Evolutionary conservation across 1,140 invertebrate species (phyloP), one percentile per base, ranked within the genome.

Genomic region (Scylla paramamosain): DNA sequence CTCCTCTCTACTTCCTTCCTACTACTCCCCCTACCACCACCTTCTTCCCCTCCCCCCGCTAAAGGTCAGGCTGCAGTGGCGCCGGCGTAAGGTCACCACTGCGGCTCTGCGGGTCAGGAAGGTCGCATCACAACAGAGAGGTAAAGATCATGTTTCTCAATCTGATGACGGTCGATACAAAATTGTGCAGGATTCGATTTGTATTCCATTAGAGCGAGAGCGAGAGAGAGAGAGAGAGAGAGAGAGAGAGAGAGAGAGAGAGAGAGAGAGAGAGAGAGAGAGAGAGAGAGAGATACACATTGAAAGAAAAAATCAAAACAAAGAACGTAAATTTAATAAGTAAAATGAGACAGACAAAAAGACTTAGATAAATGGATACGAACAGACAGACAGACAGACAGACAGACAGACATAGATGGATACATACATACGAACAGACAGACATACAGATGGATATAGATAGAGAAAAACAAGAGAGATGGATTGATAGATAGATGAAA

Each of bases 41-140:
- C 0, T 12, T 12, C 52, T 14, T 28, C 32, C 12, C 46, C 28
- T 45, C 3, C 14, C 16, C 89, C 1, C 52, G 31, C 8, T 59
- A 91, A 89, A 89, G 32, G 87, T 89, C 39, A 91, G 46, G 59
- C 89, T 45, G 31, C 87, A 89, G 39, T 59, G 52, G 52, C 20
- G 52, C 12, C 52, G 52, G 12, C 52, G 10, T 59, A 59, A 59
- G 52, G 52, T 59, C 52, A 59, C 10, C 12, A 16, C 25, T 77
- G 67, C 20, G 67, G 67, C 67, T 77, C 67, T 7, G 67, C 1
- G n/a, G 67, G 8, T 77, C 67, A 77, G 8, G 20, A 77, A 77
- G 67, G 67, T 77, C 67, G 20, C 20, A 12, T 12, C 20, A 7
- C n/a, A 77, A n/a, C 0, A 77, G 20, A 7, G 6, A n/a, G n/a